Evolutionary conservation across 1,140 invertebrate species (phyloP).

Genomic region (Drosophila tropicalis): DNA sequence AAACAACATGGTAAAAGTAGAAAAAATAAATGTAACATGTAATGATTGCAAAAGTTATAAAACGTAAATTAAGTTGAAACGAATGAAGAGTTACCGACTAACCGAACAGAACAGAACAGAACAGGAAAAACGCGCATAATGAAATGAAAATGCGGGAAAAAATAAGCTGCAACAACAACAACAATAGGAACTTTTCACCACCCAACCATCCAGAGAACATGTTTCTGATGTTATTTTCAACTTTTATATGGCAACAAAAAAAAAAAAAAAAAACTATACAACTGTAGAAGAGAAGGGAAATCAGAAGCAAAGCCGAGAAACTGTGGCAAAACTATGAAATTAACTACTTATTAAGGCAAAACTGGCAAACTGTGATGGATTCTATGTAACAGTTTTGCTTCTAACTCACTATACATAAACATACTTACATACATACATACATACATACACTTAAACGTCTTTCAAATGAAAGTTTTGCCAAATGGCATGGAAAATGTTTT

Average conservation of each 20-base stretch:
- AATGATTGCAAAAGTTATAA: constrained; percentile 80
- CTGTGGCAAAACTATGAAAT: constrained; percentile 68
- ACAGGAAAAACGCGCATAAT: constrained; percentile 50
- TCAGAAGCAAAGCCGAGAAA: constrained; percentile 21
- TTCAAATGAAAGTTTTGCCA: constrained; percentile 77
- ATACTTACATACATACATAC: neutral
- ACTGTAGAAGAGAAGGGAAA: neutral
- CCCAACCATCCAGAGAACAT: constrained; percentile 10
- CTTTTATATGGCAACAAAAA: constrained; percentile 42
- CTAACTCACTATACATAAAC: constrained; percentile 21
- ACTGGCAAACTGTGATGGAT: constrained; percentile 31
- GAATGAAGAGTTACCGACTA: constrained; percentile 70
- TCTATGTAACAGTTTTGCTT: constrained; percentile 51
- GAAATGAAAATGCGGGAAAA: constrained; percentile 61
- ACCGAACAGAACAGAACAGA: constrained; percentile 1
- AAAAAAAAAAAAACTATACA: constrained; percentile 9
- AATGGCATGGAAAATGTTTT: constrained; percentile 76
- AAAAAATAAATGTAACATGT: constrained; percentile 74
- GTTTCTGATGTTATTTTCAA: constrained; percentile 33
- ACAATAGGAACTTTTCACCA: constrained; percentile 1
- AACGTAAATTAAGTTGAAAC: constrained; percentile 79
- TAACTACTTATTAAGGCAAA: constrained; percentile 76
- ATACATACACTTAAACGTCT: constrained; percentile 34
- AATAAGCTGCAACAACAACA: constrained; percentile 20
- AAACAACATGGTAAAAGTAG: constrained; percentile 21